phyloP scores from a whole-genome alignment of 1,140 invertebrate genomes.

The Mercenaria mercenaria region DNA sequence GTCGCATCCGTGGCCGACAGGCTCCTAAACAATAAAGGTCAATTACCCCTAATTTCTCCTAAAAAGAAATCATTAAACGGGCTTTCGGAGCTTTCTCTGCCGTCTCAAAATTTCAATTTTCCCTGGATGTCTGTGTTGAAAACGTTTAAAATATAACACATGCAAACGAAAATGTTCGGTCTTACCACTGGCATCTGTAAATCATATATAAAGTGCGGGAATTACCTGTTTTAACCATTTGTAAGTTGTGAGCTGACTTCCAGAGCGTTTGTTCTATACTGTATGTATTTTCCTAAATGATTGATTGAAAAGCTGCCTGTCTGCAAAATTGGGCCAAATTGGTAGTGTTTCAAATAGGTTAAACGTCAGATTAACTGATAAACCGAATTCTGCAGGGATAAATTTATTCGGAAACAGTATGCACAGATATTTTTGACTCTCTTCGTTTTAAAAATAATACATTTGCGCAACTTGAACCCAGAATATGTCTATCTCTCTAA shows the following conservation, averaged over 20 bases:
- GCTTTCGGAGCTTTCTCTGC: too few relatives aligned
- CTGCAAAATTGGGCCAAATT: constrained; percentile 37
- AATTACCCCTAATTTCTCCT: too few relatives aligned
- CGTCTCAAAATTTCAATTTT: too few relatives aligned
- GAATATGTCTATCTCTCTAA: too few relatives aligned
- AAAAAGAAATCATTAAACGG: too few relatives aligned
- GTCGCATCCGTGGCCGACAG: too few relatives aligned
- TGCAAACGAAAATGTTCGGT: background rate
- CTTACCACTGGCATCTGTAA: constrained; percentile 8
- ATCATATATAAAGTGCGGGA: background rate
- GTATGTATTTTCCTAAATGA: constrained; percentile 28
- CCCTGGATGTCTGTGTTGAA: too few relatives aligned
- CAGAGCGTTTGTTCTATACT: constrained; percentile 6
- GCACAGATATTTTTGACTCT: background rate
- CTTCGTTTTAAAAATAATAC: too few relatives aligned
- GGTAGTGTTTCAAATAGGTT: constrained; percentile 19
- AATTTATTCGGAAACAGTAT: background rate
- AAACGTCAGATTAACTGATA: background rate
- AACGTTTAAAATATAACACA: background rate
- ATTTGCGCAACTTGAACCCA: background rate
- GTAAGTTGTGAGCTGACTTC: background rate
- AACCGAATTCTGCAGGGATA: constrained; percentile 16
- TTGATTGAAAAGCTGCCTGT: constrained; percentile 36
- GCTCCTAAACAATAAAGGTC: too few relatives aligned
- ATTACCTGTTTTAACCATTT: constrained; percentile 36